Conservation (phyloP, 2,888 invertebrate genomes). For the Standfussiana lucernea region DNA sequence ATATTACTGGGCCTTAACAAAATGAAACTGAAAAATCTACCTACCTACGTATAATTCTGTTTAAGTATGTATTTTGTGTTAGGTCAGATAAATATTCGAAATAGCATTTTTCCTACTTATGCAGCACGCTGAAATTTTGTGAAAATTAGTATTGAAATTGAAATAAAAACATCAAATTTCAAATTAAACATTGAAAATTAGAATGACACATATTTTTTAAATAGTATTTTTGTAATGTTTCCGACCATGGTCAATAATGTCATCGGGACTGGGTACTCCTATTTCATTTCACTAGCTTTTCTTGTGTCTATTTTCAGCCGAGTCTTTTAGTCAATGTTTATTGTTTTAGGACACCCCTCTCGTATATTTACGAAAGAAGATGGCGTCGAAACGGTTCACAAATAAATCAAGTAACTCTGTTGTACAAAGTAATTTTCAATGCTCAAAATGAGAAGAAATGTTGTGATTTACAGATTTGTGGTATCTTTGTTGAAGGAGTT, state of each 20-base stretch:
- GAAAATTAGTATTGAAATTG: neutral
- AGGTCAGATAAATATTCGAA: neutral
- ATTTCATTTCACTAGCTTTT: constrained; percentile 4
- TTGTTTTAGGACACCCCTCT: constrained; percentile 54
- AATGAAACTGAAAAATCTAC: neutral
- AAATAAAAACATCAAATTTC: neutral
- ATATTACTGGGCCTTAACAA: neutral
- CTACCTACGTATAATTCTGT: neutral
- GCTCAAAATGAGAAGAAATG: constrained; percentile 15
- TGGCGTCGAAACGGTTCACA: constrained; percentile 42
- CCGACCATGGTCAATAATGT: neutral
- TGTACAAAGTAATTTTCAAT: constrained; percentile 26
- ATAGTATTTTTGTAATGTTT: neutral
- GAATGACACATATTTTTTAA: neutral
- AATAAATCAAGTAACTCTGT: constrained; percentile 46
- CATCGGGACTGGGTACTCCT: neutral
- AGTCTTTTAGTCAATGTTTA: constrained; percentile 50
- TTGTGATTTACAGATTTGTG: constrained; percentile 3
- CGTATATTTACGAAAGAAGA: constrained; percentile 49
- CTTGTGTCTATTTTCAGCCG: constrained; percentile 25
- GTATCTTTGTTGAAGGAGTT: neutral
- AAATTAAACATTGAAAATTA: neutral
- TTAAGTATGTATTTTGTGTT: neutral
- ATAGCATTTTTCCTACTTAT: neutral
- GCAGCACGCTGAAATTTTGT: neutral